Evolutionary conservation across 2,797 vertebrate genomes (phyloP), one percentile per base, ranked within the genome.

Genomic region (Sparidentex hasta): DNA sequence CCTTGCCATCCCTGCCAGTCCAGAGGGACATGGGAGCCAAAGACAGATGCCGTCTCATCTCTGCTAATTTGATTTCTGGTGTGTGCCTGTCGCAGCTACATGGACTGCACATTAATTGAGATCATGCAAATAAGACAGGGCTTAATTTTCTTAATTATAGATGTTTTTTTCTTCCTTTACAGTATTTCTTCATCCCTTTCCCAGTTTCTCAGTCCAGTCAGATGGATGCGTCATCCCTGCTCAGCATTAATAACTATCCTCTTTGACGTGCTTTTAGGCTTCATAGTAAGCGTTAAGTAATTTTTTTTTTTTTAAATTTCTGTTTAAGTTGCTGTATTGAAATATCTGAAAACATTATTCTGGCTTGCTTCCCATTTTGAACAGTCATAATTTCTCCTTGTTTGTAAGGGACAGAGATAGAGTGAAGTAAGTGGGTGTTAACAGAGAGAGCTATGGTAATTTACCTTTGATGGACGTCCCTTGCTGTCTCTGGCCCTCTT

Each of bases 41-140:
- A 93, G 86, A 87, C 91, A 93, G 90, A 94, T 93, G 93, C 86
- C 72, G 85, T 86, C 91, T 93, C 85, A 90, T 91, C 82, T 87
- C 82, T 48, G 72, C 88, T 95, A 94, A 93, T 95, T 93, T 91
- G 88, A 93, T 95, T 94, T 91, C 84, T 91, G 72, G 81, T 91
- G 87, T 84, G 82, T 78, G 85, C 77, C 86, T 89, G 79, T 87
- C 79, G 61, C 69, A 69, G 83, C 85, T 68, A 91, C 88, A 91
- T 71, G 86, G 81, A 81, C 83, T 71, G 80, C 86, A 88, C 92
- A 89, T 92, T 92, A 90, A 93, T 88, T 92, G 84, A 92, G 87
- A 93, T 88, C 87, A 91, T 92, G 87, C 89, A 90, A 94, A 94
- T 92, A 91, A 86, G 86, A 92, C 83, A 65, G 74, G 81, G 76